These are phyloP conservation scores for Eurystomus gularis DNA, from an alignment of 2,113 vertebrate genomes.

Conservation along the genomic window DNA sequence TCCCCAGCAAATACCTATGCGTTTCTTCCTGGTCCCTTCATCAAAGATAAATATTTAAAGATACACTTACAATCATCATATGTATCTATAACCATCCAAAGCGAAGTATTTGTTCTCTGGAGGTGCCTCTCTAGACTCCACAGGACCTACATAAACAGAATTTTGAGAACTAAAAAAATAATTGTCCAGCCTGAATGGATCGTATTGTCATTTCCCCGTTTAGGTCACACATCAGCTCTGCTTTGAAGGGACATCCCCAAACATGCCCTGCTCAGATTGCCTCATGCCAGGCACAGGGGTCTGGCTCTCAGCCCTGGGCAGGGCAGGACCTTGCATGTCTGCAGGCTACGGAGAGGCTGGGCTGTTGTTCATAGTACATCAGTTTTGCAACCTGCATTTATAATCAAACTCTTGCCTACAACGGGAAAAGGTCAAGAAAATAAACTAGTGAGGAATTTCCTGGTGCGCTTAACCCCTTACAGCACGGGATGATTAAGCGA, in stretches of 20 bases:
- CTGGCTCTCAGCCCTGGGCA: neutral
- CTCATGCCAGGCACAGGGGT: neutral
- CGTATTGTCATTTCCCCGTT: neutral
- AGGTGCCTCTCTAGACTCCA: neutral
- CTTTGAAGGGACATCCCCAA: rapidly evolving
- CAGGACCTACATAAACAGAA: neutral
- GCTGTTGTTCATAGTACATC: neutral
- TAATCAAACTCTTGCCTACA: neutral
- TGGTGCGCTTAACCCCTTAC: neutral
- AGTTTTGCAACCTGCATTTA: neutral
- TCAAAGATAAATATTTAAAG: neutral
- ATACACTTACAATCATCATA: too few relatives aligned
- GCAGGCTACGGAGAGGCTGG: too few relatives aligned
- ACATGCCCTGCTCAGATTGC: rapidly evolving
- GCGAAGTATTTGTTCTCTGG: neutral
- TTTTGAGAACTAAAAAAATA: neutral
- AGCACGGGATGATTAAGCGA: neutral
- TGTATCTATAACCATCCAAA: neutral
- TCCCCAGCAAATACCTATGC: rapidly evolving
- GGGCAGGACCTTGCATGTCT: neutral
- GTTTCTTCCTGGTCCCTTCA: neutral
- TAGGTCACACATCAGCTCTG: neutral
- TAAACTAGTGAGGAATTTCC: neutral
- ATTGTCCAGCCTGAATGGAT: neutral
- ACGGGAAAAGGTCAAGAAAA: neutral